Base-by-base conservation (phyloP, 1,140 invertebrate genomes). In the Colletes latitarsis region DNA sequence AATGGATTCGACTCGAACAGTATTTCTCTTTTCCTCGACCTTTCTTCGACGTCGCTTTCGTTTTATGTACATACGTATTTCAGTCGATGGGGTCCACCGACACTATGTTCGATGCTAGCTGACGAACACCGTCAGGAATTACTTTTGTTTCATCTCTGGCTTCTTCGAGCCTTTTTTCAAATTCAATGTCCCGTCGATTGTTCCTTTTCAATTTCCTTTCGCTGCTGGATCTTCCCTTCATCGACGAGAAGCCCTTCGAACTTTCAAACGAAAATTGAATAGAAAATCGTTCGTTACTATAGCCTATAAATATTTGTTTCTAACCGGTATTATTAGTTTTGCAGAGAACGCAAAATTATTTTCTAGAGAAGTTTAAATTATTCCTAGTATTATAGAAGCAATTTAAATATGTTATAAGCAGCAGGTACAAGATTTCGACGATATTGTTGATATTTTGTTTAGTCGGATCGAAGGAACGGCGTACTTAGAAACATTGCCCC, bases 141-240 rank as follows among this genome's bases (percentile, higher is more conserved):
- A 83, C 85, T 86, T 86, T 82, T 84, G 81, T 86, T 83, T 79
- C 81, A 83, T 81, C 68, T 75, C 68, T 76, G 63, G 46, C 60
- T 55, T 17, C 71, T 19, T 30, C 19, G 63, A 30, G 19, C 55
- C 30, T 12, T 3, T 30, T n/a, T 53, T 66, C 76, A 15, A 53
- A 72, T 46, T 43, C 58, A 55, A n/a, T 49, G 55, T 72, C 69
- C 17, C 68, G 14, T 10, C 46, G 17, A 78, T 72, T 55, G 76
- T 72, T 63, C 58, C 49, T 30, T 43, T 21, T 71, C 30, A 14
- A 62, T 30, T 62, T 43, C 12, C 39, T 63, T 71, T 8, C 30
- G 4, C 9, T 1, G 53, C 17, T 6, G 6, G 19, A 2, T 41
- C 21, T 9, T 73, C 70, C 39, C 14, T 21, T 41, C 57, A n/a